Evolutionary conservation across 2,113 vertebrate genomes (phyloP).

Genomic region (Petroica traversi): DNA sequence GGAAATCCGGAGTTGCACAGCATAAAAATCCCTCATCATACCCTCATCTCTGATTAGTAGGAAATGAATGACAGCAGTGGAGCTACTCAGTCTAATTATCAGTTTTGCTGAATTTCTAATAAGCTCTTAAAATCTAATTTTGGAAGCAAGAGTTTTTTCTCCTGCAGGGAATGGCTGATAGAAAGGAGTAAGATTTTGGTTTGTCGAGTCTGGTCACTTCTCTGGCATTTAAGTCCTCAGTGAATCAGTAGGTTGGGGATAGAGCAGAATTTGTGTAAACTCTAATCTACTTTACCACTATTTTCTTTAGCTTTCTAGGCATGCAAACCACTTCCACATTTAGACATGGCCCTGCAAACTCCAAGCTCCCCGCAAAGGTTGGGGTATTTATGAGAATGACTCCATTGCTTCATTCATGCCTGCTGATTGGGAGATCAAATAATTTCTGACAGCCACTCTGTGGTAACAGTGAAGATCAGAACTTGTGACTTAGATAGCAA

Average conservation of each 20-base stretch:
- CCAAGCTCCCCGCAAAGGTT: not conserved
- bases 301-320: not conserved
- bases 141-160: not conserved
- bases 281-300: not conserved
- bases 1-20: constrained; percentile 17
- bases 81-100: constrained; percentile 50
- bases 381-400: not conserved
- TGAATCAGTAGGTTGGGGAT: not conserved
- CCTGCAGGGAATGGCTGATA: not conserved
- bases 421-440: not conserved
- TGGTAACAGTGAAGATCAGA: not conserved
- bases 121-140: constrained; percentile 56
- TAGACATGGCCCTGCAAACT: not conserved
- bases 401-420: not conserved
- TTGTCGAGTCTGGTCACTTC: not conserved
- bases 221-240: not conserved
- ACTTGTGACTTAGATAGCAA: not conserved
- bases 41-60: constrained; percentile 40
- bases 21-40: constrained; percentile 32
- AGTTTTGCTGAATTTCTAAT: constrained; percentile 40
- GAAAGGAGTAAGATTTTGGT: not conserved
- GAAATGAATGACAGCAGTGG: constrained; percentile 51
- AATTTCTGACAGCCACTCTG: not conserved
- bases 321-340: not conserved
- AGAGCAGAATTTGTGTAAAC: not conserved